Conservation (phyloP, 2,113 vertebrate species). For the Calypte anna region DNA sequence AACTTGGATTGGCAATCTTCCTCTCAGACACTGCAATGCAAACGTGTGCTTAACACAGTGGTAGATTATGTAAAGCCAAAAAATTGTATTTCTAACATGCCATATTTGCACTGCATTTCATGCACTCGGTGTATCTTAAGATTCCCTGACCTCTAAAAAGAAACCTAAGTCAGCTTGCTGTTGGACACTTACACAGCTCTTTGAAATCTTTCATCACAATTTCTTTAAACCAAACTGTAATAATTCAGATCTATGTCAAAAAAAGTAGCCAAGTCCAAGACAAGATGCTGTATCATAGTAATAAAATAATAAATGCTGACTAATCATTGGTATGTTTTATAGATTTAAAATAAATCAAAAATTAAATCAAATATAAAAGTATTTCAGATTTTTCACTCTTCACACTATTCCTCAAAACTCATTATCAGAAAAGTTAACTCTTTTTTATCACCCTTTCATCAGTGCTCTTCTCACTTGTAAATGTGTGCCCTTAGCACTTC, state of each 20-base stretch:
- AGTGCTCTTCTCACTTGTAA: neutral
- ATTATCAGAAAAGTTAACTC: neutral
- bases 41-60: neutral
- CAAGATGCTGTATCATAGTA: neutral
- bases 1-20: neutral
- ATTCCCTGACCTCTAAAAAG: neutral
- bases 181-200: neutral
- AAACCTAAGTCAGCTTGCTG: neutral
- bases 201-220: neutral
- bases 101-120: neutral
- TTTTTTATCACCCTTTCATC: neutral
- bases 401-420: neutral
- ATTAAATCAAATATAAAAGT: neutral
- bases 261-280: neutral
- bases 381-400: neutral
- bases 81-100: neutral
- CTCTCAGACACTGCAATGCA: neutral
- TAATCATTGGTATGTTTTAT: neutral
- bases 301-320: neutral
- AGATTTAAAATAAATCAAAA: neutral
- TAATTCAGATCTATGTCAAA: neutral
- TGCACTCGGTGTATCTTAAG: neutral
- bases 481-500: conserved; percentile 17
- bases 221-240: neutral
- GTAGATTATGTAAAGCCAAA: neutral